Evolutionary conservation across 2,113 vertebrate species (phyloP), one percentile per base, ranked within the genome.

Genomic region (Tympanuchus pallidicinctus): DNA sequence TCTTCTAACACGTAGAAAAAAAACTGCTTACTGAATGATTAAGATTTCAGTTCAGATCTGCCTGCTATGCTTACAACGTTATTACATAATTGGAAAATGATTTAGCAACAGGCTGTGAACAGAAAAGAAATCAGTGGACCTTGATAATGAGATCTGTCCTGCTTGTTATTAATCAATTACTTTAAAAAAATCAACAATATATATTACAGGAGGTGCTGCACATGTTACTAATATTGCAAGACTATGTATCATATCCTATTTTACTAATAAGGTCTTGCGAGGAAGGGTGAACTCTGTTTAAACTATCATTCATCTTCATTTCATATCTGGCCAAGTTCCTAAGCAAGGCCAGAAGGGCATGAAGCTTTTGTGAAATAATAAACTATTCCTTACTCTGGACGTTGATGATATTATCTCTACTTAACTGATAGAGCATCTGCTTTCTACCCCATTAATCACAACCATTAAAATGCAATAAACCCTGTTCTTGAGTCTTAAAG

Each of bases 241-340:
- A 7, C 0, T 0, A 61, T 75, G 45, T 56, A 96, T 90, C 85
- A 47, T 92, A 61, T 75, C 90, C 9, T 87, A 69, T 78, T 92
- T 83, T 86, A 86, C 89, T 91, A 94, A 91, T 91, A 90, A 94
- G 81, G 61, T 65, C 75, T 95, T 92, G 43, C 30, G 38, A 96
- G 74, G 73, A 94, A 96, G 47, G 72, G 45, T 81, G 80, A 94
- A 82, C 88, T 93, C 75, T 77, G 66, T 86, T 95, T 91, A 93
- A 95, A 91, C 59, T 84, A 86, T 54, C 94, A 90, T 97, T 94
- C 86, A 74, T 97, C 96, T 96, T 94, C 89, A 95, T 97, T 96
- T 93, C 75, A 84, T 81, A 94, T 69, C 80, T 83, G 92, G 83
- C 82, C 91, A 96, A 94, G 75, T 94, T 80, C 94, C 85, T 94